Evolutionary conservation across 1,140 invertebrate genomes (phyloP).

Genomic region (Gonioctena quinquepunctata): DNA sequence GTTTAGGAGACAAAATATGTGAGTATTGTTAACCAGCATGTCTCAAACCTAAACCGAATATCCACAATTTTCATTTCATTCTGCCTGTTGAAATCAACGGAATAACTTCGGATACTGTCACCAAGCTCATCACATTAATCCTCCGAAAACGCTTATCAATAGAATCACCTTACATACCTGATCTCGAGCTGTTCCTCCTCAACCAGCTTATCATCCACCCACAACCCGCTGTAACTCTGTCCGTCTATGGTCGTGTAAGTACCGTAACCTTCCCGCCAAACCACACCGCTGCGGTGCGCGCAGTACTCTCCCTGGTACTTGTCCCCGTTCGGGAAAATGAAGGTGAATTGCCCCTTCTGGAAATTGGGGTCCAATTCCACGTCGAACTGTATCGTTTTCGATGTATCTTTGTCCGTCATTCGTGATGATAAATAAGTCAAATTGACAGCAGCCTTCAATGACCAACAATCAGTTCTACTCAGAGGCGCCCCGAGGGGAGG

Average conservation of each 20-base stretch:
- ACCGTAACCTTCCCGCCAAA: constrained; percentile 49
- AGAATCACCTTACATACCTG: background rate
- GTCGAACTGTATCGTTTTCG: background rate
- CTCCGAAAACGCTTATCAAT: no score
- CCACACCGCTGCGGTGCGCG: constrained; percentile 41
- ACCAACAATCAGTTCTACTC: background rate
- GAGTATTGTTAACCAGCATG: no score
- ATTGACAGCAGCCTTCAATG: background rate
- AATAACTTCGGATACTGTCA: no score
- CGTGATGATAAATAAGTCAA: background rate
- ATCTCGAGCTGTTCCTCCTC: constrained; percentile 20
- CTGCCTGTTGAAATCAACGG: no score
- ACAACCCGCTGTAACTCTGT: constrained; percentile 44
- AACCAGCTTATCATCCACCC: constrained; percentile 47
- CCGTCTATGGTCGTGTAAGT: constrained; percentile 42
- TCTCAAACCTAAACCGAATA: no score
- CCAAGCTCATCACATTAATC: no score
- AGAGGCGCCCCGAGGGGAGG: no score
- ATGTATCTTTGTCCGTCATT: no score
- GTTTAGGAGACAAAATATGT: no score
- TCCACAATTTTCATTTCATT: no score
- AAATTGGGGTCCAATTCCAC: constrained; percentile 32
- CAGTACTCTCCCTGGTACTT: constrained; percentile 44
- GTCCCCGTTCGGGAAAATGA: constrained; percentile 45
- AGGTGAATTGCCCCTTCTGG: constrained; percentile 30